Percentiles rank a stretch among this genome's conserved stretches.
These are phyloP conservation scores for Hippopotamyrus pictus DNA, from an alignment of 2,797 vertebrate species.

Conservation along the genomic window DNA sequence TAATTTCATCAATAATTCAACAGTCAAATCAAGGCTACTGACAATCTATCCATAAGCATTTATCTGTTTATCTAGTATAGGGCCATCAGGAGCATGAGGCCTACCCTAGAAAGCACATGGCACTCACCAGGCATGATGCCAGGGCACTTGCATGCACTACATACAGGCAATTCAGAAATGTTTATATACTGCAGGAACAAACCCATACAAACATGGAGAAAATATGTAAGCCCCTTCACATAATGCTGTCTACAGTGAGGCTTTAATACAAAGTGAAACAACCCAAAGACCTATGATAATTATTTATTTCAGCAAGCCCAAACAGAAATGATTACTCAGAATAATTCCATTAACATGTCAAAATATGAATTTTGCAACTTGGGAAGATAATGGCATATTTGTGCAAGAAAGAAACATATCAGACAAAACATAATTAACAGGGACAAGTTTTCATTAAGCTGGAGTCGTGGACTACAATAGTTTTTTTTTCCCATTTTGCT, in stretches of 20 bases:
- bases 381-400: neutral
- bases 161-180: neutral
- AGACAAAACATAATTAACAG: neutral
- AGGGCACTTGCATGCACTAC: neutral
- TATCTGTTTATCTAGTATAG: neutral
- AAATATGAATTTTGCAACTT: neutral
- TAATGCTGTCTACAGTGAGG: neutral
- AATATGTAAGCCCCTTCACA: neutral
- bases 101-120: neutral
- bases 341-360: constrained; percentile 10
- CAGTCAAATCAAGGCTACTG: neutral
- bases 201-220: neutral
- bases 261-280: neutral
- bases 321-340: constrained; percentile 2
- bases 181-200: neutral
- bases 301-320: neutral
- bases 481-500: neutral
- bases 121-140: neutral
- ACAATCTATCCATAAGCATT: neutral
- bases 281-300: neutral
- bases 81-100: neutral
- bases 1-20: neutral
- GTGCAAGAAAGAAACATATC: neutral
- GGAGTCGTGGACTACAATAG: neutral
- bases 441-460: neutral